A percentile compares a stretch with the other conserved stretches of the same genome.
These are phyloP conservation scores for Cephonodes hylas DNA, from an alignment of 2,888 invertebrate species.

Conservation along the genomic window DNA sequence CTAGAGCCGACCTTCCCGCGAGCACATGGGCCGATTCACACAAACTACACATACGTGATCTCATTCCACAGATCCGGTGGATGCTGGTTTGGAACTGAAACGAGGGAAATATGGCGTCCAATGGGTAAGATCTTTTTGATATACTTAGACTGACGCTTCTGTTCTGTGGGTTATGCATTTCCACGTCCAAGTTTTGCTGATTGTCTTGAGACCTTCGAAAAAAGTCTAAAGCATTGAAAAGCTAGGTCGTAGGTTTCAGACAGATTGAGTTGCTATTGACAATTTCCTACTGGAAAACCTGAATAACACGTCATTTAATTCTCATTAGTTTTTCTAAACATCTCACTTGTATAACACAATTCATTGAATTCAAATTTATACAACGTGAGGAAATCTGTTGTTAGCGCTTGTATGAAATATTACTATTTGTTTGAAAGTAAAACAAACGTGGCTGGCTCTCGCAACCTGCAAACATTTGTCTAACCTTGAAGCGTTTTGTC, in stretches of 20 bases:
- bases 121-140: constrained; percentile 52
- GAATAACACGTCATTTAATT: too few species aligned
- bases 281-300: too few species aligned
- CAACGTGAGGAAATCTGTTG: background rate
- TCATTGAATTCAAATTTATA: background rate
- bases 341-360: too few species aligned
- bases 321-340: background rate
- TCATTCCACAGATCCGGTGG: constrained; percentile 49
- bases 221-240: too few species aligned
- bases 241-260: too few species aligned
- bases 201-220: too few species aligned
- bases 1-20: constrained; percentile 37
- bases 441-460: background rate
- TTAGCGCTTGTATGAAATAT: background rate
- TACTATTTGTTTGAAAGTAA: background rate
- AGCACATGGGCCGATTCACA: constrained; percentile 36
- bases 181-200: too few species aligned
- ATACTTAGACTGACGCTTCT: background rate
- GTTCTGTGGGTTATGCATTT: background rate
- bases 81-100: constrained; percentile 33
- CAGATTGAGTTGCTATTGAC: too few species aligned
- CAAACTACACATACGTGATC: constrained; percentile 44
- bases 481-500: background rate
- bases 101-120: constrained; percentile 56
- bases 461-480: background rate